phyloP scores from a whole-genome alignment of 2,113 vertebrate genomes.

The Telmatochromis brachygnathus region DNA sequence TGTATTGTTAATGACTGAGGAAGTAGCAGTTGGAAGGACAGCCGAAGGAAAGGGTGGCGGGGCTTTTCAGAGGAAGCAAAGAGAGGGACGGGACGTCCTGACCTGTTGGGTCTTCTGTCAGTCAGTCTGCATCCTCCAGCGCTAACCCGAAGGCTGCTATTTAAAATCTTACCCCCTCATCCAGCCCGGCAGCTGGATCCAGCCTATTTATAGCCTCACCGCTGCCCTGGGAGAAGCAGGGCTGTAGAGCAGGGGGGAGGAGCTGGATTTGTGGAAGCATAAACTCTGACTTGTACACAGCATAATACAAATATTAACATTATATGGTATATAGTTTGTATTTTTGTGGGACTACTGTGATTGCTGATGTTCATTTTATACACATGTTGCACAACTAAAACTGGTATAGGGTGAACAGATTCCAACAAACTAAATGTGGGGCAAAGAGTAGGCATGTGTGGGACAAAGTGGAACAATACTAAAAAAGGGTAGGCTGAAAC shows the following conservation, averaged over 20 bases:
- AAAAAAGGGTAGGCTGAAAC: background rate
- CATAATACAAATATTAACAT: background rate
- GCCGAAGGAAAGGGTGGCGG: conserved; percentile 31
- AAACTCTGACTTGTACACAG: conserved; percentile 30
- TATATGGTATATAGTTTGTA: background rate
- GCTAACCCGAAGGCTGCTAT: conserved; percentile 23
- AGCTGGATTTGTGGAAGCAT: background rate
- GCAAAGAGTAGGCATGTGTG: background rate
- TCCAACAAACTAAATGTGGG: background rate
- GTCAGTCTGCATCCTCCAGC: conserved; percentile 32
- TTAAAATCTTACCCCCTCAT: conserved; percentile 21
- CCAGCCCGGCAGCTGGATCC: conserved; percentile 58
- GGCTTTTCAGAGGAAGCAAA: conserved; percentile 36
- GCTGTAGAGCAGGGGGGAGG: conserved; percentile 18
- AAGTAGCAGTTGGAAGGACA: conserved; percentile 19
- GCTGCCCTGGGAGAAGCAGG: conserved; percentile 33
- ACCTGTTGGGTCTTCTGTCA: conserved; percentile 45
- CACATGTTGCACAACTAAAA: background rate
- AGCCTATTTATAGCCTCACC: conserved; percentile 55
- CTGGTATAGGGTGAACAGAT: background rate
- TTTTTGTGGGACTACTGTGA: background rate
- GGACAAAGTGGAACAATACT: background rate
- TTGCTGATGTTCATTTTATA: background rate
- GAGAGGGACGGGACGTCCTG: conserved; percentile 43
- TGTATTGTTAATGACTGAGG: conserved; percentile 57